A percentile compares a stretch with the other conserved stretches of the same genome.
Evolutionary conservation across 2,888 invertebrate genomes (phyloP).

Genomic region (Mimachlamys varia): DNA sequence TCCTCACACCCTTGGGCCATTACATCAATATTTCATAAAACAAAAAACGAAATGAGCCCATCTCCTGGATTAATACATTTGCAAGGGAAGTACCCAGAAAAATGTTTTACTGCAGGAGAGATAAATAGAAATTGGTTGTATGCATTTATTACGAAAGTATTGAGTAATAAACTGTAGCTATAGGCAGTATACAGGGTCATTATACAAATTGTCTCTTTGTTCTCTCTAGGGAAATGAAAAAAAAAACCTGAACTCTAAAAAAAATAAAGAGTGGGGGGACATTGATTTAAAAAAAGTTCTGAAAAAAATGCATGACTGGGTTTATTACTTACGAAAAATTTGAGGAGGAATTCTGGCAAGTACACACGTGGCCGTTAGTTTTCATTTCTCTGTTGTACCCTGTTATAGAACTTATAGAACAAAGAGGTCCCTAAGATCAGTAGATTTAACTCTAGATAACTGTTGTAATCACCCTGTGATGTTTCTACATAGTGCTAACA

Average conservation of each 20-base stretch:
- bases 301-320: background rate
- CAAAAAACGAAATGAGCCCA: constrained; percentile 16
- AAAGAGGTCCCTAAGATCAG: no score
- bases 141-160: background rate
- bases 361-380: background rate
- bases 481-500: no score
- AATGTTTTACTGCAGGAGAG: background rate
- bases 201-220: background rate
- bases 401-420: background rate
- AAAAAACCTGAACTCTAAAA: background rate
- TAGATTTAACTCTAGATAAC: no score
- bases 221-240: background rate
- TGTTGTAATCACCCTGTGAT: no score
- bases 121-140: background rate
- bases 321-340: background rate
- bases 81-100: background rate
- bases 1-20: background rate
- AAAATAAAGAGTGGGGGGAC: no score
- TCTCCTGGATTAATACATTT: background rate
- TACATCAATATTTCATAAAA: constrained; percentile 11
- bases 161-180: background rate
- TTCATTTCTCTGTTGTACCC: background rate
- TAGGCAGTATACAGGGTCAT: background rate
- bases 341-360: background rate
- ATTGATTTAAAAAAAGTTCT: no score